Conservation (phyloP, 2,888 invertebrate species). For the Nineta flava region DNA sequence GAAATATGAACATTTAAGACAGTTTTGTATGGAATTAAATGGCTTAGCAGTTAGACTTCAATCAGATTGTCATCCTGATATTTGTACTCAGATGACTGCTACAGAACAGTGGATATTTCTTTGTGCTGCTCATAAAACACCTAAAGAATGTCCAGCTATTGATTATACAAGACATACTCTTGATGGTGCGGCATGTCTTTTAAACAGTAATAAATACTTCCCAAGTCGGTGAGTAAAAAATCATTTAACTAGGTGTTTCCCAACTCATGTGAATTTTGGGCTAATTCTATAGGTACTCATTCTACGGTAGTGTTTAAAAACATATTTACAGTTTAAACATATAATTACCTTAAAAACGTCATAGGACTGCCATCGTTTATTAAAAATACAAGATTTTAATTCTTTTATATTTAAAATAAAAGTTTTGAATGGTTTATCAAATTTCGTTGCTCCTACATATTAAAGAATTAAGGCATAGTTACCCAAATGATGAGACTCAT, state of each 20-base stretch:
- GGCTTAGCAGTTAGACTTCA: conserved; percentile 94
- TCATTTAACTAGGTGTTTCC: too few species aligned
- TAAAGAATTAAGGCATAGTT: too few species aligned
- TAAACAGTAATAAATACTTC: conserved; percentile 99
- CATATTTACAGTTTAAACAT: neutral
- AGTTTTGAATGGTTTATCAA: too few species aligned
- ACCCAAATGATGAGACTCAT: too few species aligned
- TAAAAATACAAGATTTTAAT: too few species aligned
- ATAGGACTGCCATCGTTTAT: too few species aligned
- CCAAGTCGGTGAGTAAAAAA: conserved; percentile 71
- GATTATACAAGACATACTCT: conserved; percentile 97
- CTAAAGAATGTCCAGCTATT: conserved; percentile 99
- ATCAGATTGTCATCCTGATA: conserved; percentile 90
- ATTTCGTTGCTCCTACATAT: too few species aligned
- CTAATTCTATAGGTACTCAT: too few species aligned
- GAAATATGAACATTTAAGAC: conserved; percentile 99
- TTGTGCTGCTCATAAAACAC: conserved; percentile 99
- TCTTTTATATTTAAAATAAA: too few species aligned
- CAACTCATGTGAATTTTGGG: neutral
- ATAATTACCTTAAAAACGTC: neutral
- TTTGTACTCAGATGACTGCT: conserved; percentile 98
- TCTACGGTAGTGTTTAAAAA: neutral
- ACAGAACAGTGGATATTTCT: conserved; percentile 99
- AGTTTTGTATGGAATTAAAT: conserved; percentile 99
- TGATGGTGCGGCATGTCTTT: conserved; percentile 94